Conservation (phyloP, 2,113 vertebrate genomes). For the Choloepus hoffmanni region DNA sequence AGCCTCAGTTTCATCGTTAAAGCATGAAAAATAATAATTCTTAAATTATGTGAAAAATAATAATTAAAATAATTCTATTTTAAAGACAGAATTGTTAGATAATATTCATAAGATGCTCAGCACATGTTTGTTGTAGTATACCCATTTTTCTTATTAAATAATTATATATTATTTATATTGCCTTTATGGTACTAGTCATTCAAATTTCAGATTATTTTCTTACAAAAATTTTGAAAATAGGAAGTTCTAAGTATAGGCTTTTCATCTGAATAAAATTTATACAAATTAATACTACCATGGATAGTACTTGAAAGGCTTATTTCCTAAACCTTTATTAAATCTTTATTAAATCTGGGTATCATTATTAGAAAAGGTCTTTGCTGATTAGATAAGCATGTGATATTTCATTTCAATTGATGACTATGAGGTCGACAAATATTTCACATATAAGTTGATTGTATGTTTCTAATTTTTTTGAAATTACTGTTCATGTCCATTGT, state of each 20-base stretch:
- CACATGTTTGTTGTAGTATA: background rate
- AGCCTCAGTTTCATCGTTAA: background rate
- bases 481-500: background rate
- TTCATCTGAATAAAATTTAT: background rate
- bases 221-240: background rate
- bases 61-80: background rate
- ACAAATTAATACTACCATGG: background rate
- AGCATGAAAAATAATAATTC: background rate
- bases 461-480: background rate
- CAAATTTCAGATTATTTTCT: slow-evolving; percentile 26
- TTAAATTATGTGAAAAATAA: background rate
- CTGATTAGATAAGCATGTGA: background rate
- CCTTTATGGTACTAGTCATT: background rate
- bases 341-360: background rate
- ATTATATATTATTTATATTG: background rate
- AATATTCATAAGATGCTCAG: background rate
- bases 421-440: background rate
- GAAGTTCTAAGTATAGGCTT: background rate
- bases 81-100: background rate
- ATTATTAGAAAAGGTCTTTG: background rate
- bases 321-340: background rate
- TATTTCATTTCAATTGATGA: background rate
- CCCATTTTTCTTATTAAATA: background rate
- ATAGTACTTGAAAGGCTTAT: background rate
- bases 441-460: background rate